Base-by-base conservation (phyloP, 2,888 invertebrate genomes). In the Leucophenga maculata region DNA sequence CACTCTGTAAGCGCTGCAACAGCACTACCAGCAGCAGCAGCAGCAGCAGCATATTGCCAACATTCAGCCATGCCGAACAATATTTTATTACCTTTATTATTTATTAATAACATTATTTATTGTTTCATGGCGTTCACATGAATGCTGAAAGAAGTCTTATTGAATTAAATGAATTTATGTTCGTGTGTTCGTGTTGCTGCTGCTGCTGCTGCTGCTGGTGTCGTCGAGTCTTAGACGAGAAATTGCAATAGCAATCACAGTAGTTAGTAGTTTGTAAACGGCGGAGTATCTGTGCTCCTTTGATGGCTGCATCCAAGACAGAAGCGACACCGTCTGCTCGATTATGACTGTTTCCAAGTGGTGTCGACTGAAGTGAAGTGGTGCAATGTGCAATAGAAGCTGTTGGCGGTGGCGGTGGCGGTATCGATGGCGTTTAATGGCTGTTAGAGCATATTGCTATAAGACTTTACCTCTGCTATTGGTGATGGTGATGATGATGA, bases 81-180 rank as follows among this genome's bases (percentile, higher is more conserved):
- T 80, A 77, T 83, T 81, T 85, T 82, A 85, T 86, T 85, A 82
- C 86, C 82, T 86, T 85, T 86, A 86, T 86, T 86, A 86, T 86
- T 86, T 86, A 86, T 86, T 86, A 86, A 86, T 87, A 86, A 85
- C 86, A 83, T 87, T 86, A 86, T 86, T 86, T 86, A 86, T 86
- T 86, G 86, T 86, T 87, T 84, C 79, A 79, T 82, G 85, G 85
- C 79, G 77, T 85, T 86, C 86, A 86, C 86, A 85, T 87, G 87
- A 84, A 84, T 81, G 77, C 77, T 77, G 75, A 76, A 68, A n/a
- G 50, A 50, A 50, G 18, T 50, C 74, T 79, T 78, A 79, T 84
- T 84, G 85, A 82, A 83, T 80, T 80, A 82, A 80, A 80, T 72
- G 74, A 74, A 68, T 64, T 64, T 64, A 64, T 64, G 62, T 64